Percentiles rank a stretch among this genome's conserved stretches.
phyloP scores from a whole-genome alignment of 92 coral and sea anemone genomes.

The Diadumene lineata region DNA sequence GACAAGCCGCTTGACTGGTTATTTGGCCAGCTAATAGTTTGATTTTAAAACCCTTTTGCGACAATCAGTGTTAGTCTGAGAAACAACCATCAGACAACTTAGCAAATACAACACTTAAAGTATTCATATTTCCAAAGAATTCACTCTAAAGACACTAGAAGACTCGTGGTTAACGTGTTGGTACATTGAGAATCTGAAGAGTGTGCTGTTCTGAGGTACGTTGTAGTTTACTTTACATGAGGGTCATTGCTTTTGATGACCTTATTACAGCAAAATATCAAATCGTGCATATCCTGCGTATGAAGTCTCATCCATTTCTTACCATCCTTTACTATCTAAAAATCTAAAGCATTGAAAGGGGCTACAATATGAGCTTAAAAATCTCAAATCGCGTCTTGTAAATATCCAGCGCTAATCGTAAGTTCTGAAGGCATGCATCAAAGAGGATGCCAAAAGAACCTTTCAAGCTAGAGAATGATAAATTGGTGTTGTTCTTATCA shows the following conservation, averaged over 20 bases:
- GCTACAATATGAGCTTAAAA: no score
- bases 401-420: slow-evolving; percentile 1
- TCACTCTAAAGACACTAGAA: not conserved
- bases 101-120: slow-evolving; percentile 30
- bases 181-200: not conserved
- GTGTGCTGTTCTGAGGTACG: not conserved
- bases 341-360: no score
- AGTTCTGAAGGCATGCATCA: not conserved
- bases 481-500: slow-evolving; percentile 6
- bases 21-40: slow-evolving; percentile 7
- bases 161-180: not conserved
- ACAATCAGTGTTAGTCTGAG: not conserved
- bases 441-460: not conserved
- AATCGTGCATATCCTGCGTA: no score
- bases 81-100: slow-evolving; percentile 1
- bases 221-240: not conserved
- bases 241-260: slow-evolving; percentile 13
- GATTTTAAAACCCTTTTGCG: not conserved
- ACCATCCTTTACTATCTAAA: no score
- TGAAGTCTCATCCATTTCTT: no score
- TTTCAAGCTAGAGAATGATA: slow-evolving; percentile 5
- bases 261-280: slow-evolving; percentile 19
- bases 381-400: no score
- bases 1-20: slow-evolving; percentile 13
- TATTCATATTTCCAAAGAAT: slow-evolving; percentile 14